Evolutionary conservation across 2,797 vertebrate species (phyloP).

Genomic region (Acanthurus lineatus): DNA sequence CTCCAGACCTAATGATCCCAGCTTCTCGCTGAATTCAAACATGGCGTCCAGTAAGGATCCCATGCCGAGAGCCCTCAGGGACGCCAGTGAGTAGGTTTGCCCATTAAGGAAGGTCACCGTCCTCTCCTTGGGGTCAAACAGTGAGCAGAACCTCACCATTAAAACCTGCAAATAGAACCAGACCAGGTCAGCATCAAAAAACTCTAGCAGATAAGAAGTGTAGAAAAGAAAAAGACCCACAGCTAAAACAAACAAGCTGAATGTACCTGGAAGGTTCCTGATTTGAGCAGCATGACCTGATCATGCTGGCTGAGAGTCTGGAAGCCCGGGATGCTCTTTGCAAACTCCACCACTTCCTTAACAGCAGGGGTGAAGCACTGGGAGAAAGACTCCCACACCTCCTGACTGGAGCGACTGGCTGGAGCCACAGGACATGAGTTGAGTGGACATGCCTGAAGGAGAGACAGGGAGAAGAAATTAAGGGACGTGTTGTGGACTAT

Average conservation of each 20-base stretch:
- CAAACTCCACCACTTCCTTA: slow-evolving; percentile 89
- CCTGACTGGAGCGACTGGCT: slow-evolving; percentile 84
- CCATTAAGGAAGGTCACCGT: slow-evolving; percentile 87
- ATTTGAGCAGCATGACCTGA: slow-evolving; percentile 89
- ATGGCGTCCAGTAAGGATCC: slow-evolving; percentile 85
- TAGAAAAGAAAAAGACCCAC: background rate
- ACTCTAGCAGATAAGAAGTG: background rate
- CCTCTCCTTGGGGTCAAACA: slow-evolving; percentile 86
- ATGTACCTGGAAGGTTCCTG: slow-evolving; percentile 88
- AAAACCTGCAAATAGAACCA: slow-evolving; percentile 77
- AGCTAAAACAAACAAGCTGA: background rate
- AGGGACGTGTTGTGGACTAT: slow-evolving; percentile 8
- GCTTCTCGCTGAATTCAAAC: slow-evolving; percentile 90
- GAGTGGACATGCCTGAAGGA: slow-evolving; percentile 85
- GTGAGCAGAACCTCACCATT: slow-evolving; percentile 88
- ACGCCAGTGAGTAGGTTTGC: slow-evolving; percentile 85
- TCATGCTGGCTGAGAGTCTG: slow-evolving; percentile 86
- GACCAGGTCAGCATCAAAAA: slow-evolving; percentile 18
- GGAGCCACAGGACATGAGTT: slow-evolving; percentile 86
- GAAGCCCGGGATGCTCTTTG: slow-evolving; percentile 89
- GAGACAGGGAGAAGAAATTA: slow-evolving; percentile 19
- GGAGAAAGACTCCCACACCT: slow-evolving; percentile 89
- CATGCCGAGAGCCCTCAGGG: slow-evolving; percentile 86
- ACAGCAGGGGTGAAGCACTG: slow-evolving; percentile 89
- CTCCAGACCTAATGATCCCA: slow-evolving; percentile 84